A percentile compares a stretch with the other conserved stretches of the same genome.
Evolutionary conservation across 2,113 vertebrate species (phyloP).

Genomic region (Marcusenius ussheri): DNA sequence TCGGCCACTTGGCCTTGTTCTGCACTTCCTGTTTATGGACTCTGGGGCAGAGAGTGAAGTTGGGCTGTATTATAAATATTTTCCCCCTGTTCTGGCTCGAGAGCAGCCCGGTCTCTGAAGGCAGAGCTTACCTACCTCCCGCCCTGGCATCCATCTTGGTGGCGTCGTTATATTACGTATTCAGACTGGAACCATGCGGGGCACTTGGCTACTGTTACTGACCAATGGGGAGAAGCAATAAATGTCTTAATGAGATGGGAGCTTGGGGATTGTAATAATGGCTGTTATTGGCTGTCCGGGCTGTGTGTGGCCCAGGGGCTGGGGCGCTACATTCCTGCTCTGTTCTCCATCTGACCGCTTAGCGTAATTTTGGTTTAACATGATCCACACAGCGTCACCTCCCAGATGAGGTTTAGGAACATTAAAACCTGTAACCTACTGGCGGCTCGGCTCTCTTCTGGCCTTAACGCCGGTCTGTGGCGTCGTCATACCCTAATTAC

Average conservation of each 20-base stretch:
- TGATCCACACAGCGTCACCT: neutral
- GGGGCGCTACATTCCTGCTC: neutral
- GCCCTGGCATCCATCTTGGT: slow-evolving; percentile 21
- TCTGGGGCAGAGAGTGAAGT: neutral
- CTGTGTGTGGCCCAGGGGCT: neutral
- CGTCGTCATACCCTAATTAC: neutral
- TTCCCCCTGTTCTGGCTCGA: slow-evolving; percentile 49
- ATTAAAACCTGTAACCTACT: neutral
- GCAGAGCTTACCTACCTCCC: slow-evolving; percentile 19
- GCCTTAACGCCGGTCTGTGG: neutral
- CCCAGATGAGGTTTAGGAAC: neutral
- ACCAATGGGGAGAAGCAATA: neutral
- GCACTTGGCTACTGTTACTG: slow-evolving; percentile 32
- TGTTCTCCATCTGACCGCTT: neutral
- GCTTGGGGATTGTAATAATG: neutral
- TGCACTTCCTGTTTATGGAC: neutral
- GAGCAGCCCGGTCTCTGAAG: slow-evolving; percentile 18
- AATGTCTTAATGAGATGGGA: neutral
- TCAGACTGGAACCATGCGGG: slow-evolving; percentile 32
- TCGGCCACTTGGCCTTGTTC: slow-evolving; percentile 24
- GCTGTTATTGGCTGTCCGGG: slow-evolving; percentile 45
- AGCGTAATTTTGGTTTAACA: neutral
- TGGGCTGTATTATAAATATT: neutral
- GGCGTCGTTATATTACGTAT: slow-evolving; percentile 28
- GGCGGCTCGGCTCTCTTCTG: neutral